Evolutionary conservation across 1,140 invertebrate genomes (phyloP).

Genomic region (Brachionus rotundiformis): DNA sequence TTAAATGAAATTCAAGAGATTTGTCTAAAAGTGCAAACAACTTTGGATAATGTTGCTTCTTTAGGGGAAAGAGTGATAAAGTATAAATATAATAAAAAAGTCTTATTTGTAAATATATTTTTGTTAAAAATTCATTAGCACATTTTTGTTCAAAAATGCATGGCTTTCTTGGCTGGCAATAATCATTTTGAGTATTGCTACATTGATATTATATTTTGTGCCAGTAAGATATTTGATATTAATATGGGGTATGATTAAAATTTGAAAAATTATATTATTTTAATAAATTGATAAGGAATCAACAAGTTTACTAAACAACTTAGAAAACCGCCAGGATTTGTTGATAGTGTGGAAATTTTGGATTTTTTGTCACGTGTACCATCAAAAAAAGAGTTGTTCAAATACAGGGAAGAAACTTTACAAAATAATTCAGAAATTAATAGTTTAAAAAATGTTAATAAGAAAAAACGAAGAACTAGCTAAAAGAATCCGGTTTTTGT

Average conservation of each 20-base stretch:
- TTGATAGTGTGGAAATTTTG: conserved; percentile 94
- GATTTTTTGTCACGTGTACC: conserved; percentile 93
- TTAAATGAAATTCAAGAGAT: conserved; percentile 90
- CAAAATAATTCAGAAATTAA: neutral
- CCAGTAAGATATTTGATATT: conserved; percentile 85
- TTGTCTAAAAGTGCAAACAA: conserved; percentile 82
- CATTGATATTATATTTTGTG: conserved; percentile 81
- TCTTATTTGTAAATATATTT: no score
- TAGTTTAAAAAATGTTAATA: neutral
- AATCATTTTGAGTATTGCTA: conserved; percentile 71
- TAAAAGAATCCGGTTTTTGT: neutral
- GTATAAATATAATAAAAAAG: conserved; percentile 67
- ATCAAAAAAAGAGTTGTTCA: conserved; percentile 80
- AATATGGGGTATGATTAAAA: conserved; percentile 75
- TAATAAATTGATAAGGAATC: conserved; percentile 65
- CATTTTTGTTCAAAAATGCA: conserved; percentile 94
- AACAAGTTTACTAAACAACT: conserved; percentile 95
- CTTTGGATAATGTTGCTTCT: conserved; percentile 86
- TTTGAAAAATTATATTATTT: neutral
- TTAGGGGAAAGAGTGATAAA: conserved; percentile 89
- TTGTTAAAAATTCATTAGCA: no score
- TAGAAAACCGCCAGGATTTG: conserved; percentile 79
- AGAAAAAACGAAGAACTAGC: conserved; percentile 10
- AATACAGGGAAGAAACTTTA: neutral
- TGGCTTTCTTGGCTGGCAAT: conserved; percentile 91